phyloP scores from a whole-genome alignment of 1,140 invertebrate genomes.

The Meloidogyne hapla region DNA sequence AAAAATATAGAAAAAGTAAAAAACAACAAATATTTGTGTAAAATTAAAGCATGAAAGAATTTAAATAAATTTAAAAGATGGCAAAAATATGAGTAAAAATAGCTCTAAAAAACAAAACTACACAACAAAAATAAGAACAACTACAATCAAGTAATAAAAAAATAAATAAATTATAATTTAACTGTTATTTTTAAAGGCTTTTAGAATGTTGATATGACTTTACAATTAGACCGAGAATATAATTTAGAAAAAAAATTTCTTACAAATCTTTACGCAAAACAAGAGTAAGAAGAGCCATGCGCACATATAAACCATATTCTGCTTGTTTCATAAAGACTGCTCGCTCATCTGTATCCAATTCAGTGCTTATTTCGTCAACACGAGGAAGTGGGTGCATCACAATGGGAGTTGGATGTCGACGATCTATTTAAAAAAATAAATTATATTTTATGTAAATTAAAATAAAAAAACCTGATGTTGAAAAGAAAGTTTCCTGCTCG shows the following conservation, averaged over 20 bases:
- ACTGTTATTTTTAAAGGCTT: no score
- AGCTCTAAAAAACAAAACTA: neutral
- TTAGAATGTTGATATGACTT: neutral
- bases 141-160: neutral
- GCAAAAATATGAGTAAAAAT: neutral
- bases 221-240: neutral
- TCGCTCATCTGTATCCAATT: constrained; percentile 89
- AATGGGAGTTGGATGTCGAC: constrained; percentile 71
- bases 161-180: no score
- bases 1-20: no score
- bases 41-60: neutral
- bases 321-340: constrained; percentile 86
- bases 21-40: neutral
- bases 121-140: neutral
- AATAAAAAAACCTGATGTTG: neutral
- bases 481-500: neutral
- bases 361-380: constrained; percentile 83
- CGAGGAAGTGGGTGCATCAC: constrained; percentile 96
- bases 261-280: constrained; percentile 69
- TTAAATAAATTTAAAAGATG: neutral
- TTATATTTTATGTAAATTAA: constrained; percentile 4
- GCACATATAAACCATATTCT: constrained; percentile 93
- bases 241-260: neutral
- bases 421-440: neutral
- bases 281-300: constrained; percentile 93